Evolutionary conservation across 2,888 invertebrate species (phyloP).

Genomic region (Harmothoe impar): DNA sequence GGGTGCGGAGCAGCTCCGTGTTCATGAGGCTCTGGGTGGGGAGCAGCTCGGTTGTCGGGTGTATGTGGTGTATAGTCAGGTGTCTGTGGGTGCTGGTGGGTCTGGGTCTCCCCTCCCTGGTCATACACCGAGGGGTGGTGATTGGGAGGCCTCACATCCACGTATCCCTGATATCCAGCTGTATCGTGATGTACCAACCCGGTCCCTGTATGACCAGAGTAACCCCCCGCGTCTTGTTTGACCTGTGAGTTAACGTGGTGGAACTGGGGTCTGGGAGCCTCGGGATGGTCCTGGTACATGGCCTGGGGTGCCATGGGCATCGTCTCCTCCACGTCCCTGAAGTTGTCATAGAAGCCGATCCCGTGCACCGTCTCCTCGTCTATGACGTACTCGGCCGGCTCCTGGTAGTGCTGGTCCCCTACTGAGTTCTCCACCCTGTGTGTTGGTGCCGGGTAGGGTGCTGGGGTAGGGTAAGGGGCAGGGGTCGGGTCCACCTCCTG

Average conservation of each 20-base stretch:
- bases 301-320: not conserved
- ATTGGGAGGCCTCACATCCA: too few species aligned
- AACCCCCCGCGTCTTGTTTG: too few species aligned
- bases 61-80: not conserved
- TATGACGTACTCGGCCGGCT: not conserved
- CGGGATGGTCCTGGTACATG: not conserved
- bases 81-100: not conserved
- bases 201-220: too few species aligned
- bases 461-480: not conserved
- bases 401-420: too few species aligned
- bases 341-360: constrained; percentile 8
- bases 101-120: not conserved
- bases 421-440: not conserved
- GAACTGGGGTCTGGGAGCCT: too few species aligned
- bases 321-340: not conserved
- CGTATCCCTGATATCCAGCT: too few species aligned
- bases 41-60: not conserved
- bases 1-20: not conserved
- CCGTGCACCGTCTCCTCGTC: constrained; percentile 55
- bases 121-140: not conserved
- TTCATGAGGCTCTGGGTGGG: not conserved
- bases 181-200: too few species aligned
- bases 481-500: not conserved
- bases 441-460: not conserved
- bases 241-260: too few species aligned